These are phyloP conservation scores for Danionella cerebrum DNA, from an alignment of 2,113 vertebrate species.

Conservation along the genomic window DNA sequence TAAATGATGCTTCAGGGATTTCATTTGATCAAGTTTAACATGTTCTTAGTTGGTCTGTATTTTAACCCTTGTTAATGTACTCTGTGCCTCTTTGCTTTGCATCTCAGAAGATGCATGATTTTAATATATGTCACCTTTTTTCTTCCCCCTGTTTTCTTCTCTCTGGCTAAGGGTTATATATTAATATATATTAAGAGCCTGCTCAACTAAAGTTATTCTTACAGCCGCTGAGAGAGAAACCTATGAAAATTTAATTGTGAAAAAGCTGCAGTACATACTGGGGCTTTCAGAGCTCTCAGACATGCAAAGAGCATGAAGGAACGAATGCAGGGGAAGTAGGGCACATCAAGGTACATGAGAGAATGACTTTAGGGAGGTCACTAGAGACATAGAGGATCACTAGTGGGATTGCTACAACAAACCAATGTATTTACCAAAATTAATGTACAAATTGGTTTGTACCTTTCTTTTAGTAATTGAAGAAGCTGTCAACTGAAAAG, in stretches of 20 bases:
- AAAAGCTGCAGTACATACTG: constrained; percentile 57
- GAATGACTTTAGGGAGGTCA: no score
- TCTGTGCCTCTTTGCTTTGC: not conserved
- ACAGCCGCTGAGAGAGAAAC: constrained; percentile 59
- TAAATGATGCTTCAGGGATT: no score
- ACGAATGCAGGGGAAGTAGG: constrained; percentile 12
- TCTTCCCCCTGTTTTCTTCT: constrained; percentile 10
- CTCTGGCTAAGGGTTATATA: constrained; percentile 57
- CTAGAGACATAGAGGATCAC: not conserved
- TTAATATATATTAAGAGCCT: constrained; percentile 64
- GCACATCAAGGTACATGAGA: constrained; percentile 3
- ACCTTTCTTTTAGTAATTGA: no score
- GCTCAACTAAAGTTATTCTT: constrained; percentile 66
- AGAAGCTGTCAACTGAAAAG: no score
- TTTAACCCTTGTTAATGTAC: not conserved
- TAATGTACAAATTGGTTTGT: not conserved
- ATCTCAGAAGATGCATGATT: no score
- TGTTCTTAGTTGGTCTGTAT: constrained; percentile 16
- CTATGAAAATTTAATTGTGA: constrained; percentile 68
- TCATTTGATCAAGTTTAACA: no score
- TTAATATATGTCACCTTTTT: no score
- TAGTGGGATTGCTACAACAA: not conserved
- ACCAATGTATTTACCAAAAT: not conserved
- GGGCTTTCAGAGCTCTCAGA: constrained; percentile 44
- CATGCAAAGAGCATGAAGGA: constrained; percentile 32